These are phyloP conservation scores for Regulus satrapa DNA, from an alignment of 2,113 vertebrate species.

Conservation along the genomic window DNA sequence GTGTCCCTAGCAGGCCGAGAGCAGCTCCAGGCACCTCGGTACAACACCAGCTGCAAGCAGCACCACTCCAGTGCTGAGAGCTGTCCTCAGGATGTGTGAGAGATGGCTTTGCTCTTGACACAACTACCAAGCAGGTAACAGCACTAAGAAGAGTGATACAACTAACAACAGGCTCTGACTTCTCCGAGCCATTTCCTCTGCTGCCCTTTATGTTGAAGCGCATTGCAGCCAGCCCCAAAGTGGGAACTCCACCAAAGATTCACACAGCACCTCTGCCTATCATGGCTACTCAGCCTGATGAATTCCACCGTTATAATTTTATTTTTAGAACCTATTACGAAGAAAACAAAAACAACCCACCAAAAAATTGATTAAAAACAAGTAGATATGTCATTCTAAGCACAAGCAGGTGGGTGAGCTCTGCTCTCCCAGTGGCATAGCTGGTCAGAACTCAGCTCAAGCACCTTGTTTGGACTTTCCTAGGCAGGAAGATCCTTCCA, in stretches of 20 bases:
- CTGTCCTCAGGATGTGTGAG: accelerated
- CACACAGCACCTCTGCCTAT: neutral
- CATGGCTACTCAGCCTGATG: neutral
- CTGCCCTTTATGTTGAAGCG: neutral
- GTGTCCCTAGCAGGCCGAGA: neutral
- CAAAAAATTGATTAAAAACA: neutral
- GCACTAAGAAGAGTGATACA: neutral
- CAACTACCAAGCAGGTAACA: neutral
- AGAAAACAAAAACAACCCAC: neutral
- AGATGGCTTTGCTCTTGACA: neutral
- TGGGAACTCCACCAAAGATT: neutral
- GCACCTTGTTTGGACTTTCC: neutral
- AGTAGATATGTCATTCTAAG: neutral
- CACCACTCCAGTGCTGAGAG: neutral
- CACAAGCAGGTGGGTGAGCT: neutral
- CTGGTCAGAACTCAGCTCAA: neutral
- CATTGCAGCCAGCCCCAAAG: neutral
- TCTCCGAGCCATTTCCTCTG: neutral
- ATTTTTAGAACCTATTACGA: neutral
- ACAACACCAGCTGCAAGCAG: accelerated
- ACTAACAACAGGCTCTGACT: neutral
- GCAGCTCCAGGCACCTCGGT: neutral
- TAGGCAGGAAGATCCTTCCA: neutral
- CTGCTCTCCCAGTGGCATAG: neutral
- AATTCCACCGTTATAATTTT: neutral